These are phyloP conservation scores for Eurois occulta DNA, from an alignment of 2,888 invertebrate species.

Conservation along the genomic window DNA sequence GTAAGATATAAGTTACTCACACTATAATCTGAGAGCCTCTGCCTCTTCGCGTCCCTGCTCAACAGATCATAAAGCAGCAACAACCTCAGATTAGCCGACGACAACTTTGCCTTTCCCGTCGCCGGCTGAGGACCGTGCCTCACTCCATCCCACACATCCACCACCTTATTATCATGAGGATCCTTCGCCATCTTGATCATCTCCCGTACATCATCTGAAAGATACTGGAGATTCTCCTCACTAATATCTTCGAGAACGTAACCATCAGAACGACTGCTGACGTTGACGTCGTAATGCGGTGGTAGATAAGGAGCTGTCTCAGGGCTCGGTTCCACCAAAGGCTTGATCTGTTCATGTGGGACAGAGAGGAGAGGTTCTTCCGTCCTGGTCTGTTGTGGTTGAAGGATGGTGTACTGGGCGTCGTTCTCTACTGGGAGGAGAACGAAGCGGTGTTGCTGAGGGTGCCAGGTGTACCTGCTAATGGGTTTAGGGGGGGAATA, in stretches of 20 bases:
- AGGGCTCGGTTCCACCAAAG: conserved; percentile 82
- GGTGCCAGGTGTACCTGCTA: conserved; percentile 74
- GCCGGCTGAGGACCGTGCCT: conserved; percentile 77
- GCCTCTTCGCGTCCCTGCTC: conserved; percentile 92
- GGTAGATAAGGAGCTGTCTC: conserved; percentile 77
- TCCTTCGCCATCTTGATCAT: conserved; percentile 85
- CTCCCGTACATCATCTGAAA: conserved; percentile 84
- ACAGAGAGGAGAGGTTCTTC: conserved; percentile 81
- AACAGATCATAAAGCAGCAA: conserved; percentile 91
- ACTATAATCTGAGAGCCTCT: conserved; percentile 91
- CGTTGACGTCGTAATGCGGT: conserved; percentile 79
- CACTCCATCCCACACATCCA: conserved; percentile 83
- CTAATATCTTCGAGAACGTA: conserved; percentile 77
- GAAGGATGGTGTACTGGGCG: conserved; percentile 83
- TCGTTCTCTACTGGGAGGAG: conserved; percentile 82
- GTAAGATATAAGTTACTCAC: conserved; percentile 80
- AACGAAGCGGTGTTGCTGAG: conserved; percentile 76
- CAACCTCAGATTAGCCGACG: conserved; percentile 90
- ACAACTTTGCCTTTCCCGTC: conserved; percentile 89
- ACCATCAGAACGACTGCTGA: conserved; percentile 80
- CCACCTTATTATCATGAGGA: conserved; percentile 80
- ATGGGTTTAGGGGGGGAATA: conserved; percentile 83
- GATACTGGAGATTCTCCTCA: conserved; percentile 86
- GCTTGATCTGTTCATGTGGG: conserved; percentile 81
- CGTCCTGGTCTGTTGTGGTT: conserved; percentile 78